Evolutionary conservation across 2,888 invertebrate species (phyloP), one percentile per base, ranked within the genome.

Genomic region (Drosophila rubida): DNA sequence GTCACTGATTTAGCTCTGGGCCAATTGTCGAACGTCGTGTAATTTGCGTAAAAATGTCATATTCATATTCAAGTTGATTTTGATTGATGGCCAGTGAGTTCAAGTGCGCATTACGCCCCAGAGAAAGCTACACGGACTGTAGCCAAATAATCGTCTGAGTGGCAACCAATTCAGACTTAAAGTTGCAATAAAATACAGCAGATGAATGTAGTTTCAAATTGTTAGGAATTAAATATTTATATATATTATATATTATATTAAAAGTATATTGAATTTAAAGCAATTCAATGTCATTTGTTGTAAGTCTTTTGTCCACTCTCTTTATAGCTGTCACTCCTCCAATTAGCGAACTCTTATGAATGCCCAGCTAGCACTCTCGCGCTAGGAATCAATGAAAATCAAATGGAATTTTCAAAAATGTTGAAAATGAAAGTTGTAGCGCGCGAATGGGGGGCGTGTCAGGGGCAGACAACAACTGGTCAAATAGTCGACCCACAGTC

Each of bases 41-140:
- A 89, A 89, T 89, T 89, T 89, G 88, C 90, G 86, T 90, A 87
- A 87, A 81, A 89, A 71, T 79, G 83, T 87, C 87, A 88, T 88
- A 87, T 87, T 88, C 85, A 88, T 81, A 83, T 86, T 82, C 71
- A 64, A 69, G 62, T 70, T 74, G 75, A 83, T 70, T 69, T 77
- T 89, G 87, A 87, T 87, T 89, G 89, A 87, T 87, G 83, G 68
- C 22, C 59, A 30, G 2, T 9, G 35, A 41, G 71, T 68, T 84
- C 81, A 80, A 87, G 84, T 86, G 75, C 44, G 66, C 68, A 64
- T 51, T 54, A 59, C 64, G 62, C 62, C 75, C 19, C 22, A 60
- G 67, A 57, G 46, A 41, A 48, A 16, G 69, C 63, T 49, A 63
- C 22, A 51, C 60, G 63, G 66, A 62, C 51, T 60, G 16, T 37